These are phyloP conservation scores for Macrotrachela quadricornifera DNA, from an alignment of 1,140 invertebrate species.

Conservation along the genomic window DNA sequence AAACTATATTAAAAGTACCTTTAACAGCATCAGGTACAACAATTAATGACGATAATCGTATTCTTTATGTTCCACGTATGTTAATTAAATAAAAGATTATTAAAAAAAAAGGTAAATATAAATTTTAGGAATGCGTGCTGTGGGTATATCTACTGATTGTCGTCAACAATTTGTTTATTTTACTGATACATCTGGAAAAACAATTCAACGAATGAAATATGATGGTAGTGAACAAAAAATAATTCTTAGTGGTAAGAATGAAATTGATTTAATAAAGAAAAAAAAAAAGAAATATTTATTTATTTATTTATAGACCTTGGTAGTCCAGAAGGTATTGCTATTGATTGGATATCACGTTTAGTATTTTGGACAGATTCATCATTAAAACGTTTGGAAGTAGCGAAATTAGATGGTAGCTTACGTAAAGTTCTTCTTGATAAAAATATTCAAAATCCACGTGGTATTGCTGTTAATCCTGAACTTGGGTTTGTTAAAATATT, in stretches of 20 bases:
- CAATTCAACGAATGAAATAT: constrained; percentile 47
- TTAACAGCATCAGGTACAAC: background rate
- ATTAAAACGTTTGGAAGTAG: constrained; percentile 66
- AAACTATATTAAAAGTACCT: background rate
- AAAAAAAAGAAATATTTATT: constrained; percentile 28
- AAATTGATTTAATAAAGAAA: too few species aligned
- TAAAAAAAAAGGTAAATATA: constrained; percentile 28
- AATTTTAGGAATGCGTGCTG: constrained; percentile 35
- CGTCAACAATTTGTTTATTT: constrained; percentile 57
- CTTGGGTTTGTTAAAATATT: constrained; percentile 48
- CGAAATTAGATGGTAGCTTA: constrained; percentile 53
- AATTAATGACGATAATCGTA: too few species aligned
- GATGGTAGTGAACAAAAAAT: constrained; percentile 42
- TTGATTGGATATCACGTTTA: constrained; percentile 73
- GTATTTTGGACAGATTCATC: constrained; percentile 88
- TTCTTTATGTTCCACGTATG: constrained; percentile 26
- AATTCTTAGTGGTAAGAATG: too few species aligned
- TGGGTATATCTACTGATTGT: constrained; percentile 67
- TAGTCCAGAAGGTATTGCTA: constrained; percentile 54
- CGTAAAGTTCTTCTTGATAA: constrained; percentile 49
- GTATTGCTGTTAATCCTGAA: constrained; percentile 69
- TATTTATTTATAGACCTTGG: constrained; percentile 36
- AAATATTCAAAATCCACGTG: constrained; percentile 65
- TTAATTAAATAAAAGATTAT: constrained; percentile 40
- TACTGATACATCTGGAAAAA: constrained; percentile 57